Percentiles rank a stretch among this genome's conserved stretches.
These are phyloP conservation scores for Cryptophagus acutangulus DNA, from an alignment of 2,888 invertebrate genomes.

Conservation along the genomic window DNA sequence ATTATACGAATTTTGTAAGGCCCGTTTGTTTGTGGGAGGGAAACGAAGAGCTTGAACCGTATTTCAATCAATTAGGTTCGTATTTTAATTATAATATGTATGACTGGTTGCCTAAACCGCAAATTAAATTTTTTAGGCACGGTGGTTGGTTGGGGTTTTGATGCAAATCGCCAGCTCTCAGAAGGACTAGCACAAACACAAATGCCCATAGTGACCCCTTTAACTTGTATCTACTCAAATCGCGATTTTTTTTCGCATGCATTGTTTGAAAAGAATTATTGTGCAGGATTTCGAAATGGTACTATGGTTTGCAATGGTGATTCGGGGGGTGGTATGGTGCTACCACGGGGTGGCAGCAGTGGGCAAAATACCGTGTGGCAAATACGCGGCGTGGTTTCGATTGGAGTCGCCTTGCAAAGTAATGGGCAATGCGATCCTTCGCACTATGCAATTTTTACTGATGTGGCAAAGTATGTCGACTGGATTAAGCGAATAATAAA, in stretches of 20 bases:
- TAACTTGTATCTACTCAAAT: conserved; percentile 57
- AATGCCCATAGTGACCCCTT: conserved; percentile 58
- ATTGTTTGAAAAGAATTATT: conserved; percentile 54
- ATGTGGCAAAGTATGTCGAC: conserved; percentile 51
- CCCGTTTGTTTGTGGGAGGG: conserved; percentile 57
- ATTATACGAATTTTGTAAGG: conserved; percentile 51
- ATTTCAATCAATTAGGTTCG: conserved; percentile 35
- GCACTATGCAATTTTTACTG: conserved; percentile 60
- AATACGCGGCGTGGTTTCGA: conserved; percentile 53
- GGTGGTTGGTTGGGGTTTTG: conserved; percentile 51
- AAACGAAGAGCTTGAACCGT: conserved; percentile 25
- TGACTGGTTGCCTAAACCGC: neutral
- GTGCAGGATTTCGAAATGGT: conserved; percentile 48
- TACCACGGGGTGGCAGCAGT: conserved; percentile 34
- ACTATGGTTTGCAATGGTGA: conserved; percentile 54
- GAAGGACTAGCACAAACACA: conserved; percentile 54
- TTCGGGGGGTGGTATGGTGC: conserved; percentile 47
- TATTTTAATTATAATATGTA: conserved; percentile 4
- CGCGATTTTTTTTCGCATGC: conserved; percentile 58
- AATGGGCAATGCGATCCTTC: conserved; percentile 55
- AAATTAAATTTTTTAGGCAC: conserved; percentile 30
- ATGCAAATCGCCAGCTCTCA: conserved; percentile 54
- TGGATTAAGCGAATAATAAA: conserved; percentile 31
- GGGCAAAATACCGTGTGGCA: conserved; percentile 38
- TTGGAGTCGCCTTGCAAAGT: conserved; percentile 53